phyloP scores from a whole-genome alignment of 2,797 vertebrate species.

The Sebastes iracundus region DNA sequence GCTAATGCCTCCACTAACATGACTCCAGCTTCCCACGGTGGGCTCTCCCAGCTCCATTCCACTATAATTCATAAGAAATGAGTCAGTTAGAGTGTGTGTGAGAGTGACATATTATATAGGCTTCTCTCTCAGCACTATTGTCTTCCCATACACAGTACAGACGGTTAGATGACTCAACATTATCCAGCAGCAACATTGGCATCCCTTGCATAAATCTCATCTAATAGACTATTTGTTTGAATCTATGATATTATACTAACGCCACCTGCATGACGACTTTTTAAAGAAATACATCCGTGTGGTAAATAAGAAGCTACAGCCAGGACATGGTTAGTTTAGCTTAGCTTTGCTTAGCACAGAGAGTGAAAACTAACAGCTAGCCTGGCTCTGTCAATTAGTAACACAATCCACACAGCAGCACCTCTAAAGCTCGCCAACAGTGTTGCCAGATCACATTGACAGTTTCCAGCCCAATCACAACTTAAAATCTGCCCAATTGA shows the following conservation, averaged over 20 bases:
- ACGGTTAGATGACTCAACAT: background rate
- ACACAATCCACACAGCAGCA: background rate
- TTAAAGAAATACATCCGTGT: background rate
- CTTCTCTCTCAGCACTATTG: background rate
- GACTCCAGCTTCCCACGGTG: slow-evolving; percentile 22
- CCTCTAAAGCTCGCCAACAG: background rate
- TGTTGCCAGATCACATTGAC: too few species aligned
- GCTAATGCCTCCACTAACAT: background rate
- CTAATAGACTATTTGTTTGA: background rate
- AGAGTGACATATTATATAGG: background rate
- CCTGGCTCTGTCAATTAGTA: background rate
- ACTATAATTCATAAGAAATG: slow-evolving; percentile 5
- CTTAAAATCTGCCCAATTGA: too few species aligned
- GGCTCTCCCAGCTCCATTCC: background rate
- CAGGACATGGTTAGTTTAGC: background rate
- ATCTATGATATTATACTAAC: background rate
- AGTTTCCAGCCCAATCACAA: too few species aligned
- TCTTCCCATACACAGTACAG: background rate
- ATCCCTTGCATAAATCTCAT: background rate
- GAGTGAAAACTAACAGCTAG: background rate
- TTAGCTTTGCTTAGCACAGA: background rate
- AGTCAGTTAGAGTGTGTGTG: background rate
- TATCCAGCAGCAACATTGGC: background rate
- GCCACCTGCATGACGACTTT: background rate
- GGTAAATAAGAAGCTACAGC: background rate